A percentile compares a stretch with the other conserved stretches of the same genome.
Evolutionary conservation across 2,113 vertebrate species (phyloP).

Genomic region (Poicephalus gulielmi): DNA sequence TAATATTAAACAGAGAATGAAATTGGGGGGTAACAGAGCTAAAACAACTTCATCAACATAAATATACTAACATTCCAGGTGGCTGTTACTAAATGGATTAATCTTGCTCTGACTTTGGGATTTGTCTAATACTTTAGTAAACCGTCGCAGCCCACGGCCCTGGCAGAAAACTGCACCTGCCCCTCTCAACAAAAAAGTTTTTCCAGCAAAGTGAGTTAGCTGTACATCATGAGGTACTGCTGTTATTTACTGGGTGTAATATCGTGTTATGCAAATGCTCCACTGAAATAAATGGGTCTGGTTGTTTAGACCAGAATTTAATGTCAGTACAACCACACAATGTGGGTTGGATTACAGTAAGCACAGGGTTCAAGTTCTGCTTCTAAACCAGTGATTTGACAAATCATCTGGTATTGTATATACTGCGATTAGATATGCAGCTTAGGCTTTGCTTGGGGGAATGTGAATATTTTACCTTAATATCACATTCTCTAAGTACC

Average conservation of each 20-base stretch:
- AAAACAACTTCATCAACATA: background rate
- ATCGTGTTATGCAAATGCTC: background rate
- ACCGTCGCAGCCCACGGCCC: background rate
- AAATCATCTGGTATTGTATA: background rate
- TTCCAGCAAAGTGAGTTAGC: background rate
- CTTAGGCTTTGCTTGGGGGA: background rate
- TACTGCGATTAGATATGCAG: background rate
- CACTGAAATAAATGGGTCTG: background rate
- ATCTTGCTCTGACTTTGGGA: background rate
- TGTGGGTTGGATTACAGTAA: background rate
- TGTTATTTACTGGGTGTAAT: background rate
- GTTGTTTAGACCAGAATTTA: background rate
- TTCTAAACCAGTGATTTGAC: background rate
- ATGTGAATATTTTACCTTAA: background rate
- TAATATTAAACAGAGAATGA: background rate
- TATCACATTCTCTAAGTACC: background rate
- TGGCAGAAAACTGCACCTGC: background rate
- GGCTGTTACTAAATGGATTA: background rate
- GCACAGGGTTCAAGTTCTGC: background rate
- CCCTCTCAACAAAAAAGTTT: background rate
- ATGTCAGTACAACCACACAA: background rate
- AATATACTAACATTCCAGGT: background rate
- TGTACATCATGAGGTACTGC: background rate
- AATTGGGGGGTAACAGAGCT: background rate
- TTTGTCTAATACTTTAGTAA: background rate